These are phyloP conservation scores for Cercopithecus neglectus DNA, from an alignment of 2,797 vertebrate species.

Conservation along the genomic window DNA sequence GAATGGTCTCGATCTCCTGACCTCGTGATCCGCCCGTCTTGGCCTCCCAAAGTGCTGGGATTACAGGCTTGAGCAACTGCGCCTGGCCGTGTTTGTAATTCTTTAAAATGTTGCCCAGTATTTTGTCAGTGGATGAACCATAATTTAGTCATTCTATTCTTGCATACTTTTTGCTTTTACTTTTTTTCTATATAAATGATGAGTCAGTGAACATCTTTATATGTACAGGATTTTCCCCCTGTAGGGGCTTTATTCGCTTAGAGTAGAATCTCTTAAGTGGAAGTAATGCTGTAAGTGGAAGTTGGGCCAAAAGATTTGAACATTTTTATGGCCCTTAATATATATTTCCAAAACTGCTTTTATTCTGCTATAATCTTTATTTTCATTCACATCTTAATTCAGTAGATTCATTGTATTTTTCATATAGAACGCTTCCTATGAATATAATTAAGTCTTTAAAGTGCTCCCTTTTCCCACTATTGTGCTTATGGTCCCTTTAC, in stretches of 20 bases:
- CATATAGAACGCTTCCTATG: not conserved
- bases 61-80: no score
- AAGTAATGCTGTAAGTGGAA: not conserved
- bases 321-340: slow-evolving; percentile 26
- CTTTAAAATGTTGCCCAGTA: not conserved
- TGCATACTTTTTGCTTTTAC: slow-evolving; percentile 25
- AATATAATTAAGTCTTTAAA: slow-evolving; percentile 28
- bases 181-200: slow-evolving; percentile 31
- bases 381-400: slow-evolving; percentile 16
- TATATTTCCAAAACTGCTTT: slow-evolving; percentile 40
- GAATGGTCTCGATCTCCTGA: no score
- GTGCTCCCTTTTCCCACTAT: not conserved
- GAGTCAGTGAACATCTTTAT: not conserved
- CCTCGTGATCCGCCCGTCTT: no score
- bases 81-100: not conserved
- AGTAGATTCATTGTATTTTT: slow-evolving; percentile 43
- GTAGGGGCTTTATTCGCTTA: not conserved
- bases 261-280: not conserved
- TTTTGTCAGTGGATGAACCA: not conserved
- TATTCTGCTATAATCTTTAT: slow-evolving; percentile 8
- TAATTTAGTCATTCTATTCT: slow-evolving; percentile 38
- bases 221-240: not conserved
- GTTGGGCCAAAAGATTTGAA: not conserved
- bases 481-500: not conserved
- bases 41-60: no score